These are phyloP conservation scores for Perccottus glenii DNA, from an alignment of 2,113 vertebrate species.

Conservation along the genomic window DNA sequence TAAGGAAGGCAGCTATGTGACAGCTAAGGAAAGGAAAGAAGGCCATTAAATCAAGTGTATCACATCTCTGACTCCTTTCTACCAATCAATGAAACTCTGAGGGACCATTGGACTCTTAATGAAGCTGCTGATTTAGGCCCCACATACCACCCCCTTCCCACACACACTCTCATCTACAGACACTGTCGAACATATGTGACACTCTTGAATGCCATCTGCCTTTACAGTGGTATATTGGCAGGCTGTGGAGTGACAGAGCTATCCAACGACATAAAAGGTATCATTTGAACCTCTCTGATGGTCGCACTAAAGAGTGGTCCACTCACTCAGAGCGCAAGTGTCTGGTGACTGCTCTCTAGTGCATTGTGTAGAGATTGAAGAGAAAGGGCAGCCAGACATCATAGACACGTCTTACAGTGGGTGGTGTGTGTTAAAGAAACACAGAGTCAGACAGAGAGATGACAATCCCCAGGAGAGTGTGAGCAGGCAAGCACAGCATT, in stretches of 20 bases:
- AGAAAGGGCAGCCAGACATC: constrained; percentile 55
- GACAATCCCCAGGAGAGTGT: constrained; percentile 41
- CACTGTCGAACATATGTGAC: not conserved
- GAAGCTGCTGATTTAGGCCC: constrained; percentile 33
- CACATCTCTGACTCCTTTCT: constrained; percentile 10
- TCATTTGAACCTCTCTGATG: constrained; percentile 60
- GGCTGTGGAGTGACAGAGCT: constrained; percentile 32
- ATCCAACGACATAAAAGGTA: constrained; percentile 41
- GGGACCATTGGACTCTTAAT: constrained; percentile 47
- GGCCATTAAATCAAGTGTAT: too few species aligned
- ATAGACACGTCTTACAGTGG: constrained; percentile 44
- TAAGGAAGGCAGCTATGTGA: constrained; percentile 13
- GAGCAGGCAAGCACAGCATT: constrained; percentile 29
- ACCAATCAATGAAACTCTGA: constrained; percentile 44
- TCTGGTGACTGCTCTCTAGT: constrained; percentile 52
- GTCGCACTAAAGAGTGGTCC: constrained; percentile 50
- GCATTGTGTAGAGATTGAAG: constrained; percentile 57
- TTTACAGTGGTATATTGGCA: constrained; percentile 48
- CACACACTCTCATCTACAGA: not conserved
- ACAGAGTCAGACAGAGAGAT: constrained; percentile 24
- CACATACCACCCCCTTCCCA: constrained; percentile 26
- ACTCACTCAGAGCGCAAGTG: constrained; percentile 50
- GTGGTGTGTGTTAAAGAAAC: constrained; percentile 16
- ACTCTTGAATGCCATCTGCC: constrained; percentile 38
- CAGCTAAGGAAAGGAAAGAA: not conserved